A percentile compares a stretch with the other conserved stretches of the same genome.
Evolutionary conservation across 2,888 invertebrate genomes (phyloP).

Genomic region (Capitulum mitella): DNA sequence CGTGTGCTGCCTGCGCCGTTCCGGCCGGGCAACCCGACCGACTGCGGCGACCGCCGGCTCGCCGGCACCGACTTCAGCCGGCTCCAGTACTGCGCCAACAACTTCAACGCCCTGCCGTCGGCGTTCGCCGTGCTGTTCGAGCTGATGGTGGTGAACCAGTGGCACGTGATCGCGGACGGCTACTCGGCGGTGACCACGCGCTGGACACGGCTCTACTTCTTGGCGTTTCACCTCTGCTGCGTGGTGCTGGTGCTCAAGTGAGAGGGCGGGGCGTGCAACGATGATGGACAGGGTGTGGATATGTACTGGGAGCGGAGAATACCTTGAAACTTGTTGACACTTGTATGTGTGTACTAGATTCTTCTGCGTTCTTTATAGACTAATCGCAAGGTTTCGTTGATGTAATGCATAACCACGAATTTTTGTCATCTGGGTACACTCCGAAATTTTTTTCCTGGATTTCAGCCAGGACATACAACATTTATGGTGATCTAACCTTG

Average conservation of each 20-base stretch:
- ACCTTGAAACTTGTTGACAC: too few species aligned
- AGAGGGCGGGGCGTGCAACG: slow-evolving; percentile 34
- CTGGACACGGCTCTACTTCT: slow-evolving; percentile 45
- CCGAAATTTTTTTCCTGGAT: too few species aligned
- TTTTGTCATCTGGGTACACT: too few species aligned
- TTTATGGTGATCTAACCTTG: neutral
- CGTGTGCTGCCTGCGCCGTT: neutral
- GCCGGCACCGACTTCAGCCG: slow-evolving; percentile 43
- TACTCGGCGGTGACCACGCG: slow-evolving; percentile 43
- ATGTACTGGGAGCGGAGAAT: too few species aligned
- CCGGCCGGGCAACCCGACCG: neutral
- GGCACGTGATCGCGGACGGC: slow-evolving; percentile 47
- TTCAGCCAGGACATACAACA: neutral
- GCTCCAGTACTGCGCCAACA: slow-evolving; percentile 46
- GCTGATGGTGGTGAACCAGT: slow-evolving; percentile 49
- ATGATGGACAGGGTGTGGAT: too few species aligned
- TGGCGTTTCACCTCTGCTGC: slow-evolving; percentile 45
- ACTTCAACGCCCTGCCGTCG: slow-evolving; percentile 46
- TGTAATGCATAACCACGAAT: too few species aligned
- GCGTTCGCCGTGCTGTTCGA: slow-evolving; percentile 47
- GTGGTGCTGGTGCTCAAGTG: slow-evolving; percentile 48
- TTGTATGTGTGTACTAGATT: neutral
- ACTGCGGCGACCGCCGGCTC: slow-evolving; percentile 42
- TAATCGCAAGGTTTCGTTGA: neutral
- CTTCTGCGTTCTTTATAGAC: neutral